Conservation (phyloP, 2,797 vertebrate species). For the Coregonus sp. region DNA sequence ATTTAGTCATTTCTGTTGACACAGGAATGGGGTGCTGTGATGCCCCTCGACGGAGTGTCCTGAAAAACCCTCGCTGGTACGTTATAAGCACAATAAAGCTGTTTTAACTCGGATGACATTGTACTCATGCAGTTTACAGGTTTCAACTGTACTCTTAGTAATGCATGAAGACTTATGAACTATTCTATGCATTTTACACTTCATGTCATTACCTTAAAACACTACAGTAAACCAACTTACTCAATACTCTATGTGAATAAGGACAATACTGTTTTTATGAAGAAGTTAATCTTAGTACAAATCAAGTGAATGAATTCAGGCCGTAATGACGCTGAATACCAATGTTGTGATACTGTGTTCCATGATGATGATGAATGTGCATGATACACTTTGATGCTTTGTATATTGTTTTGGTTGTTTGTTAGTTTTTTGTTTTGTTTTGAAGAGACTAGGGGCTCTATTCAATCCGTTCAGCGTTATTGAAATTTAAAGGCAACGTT, state of each 20-base stretch:
- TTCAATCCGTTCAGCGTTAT: no score
- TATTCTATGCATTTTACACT: constrained; percentile 63
- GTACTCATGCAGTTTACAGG: constrained; percentile 59
- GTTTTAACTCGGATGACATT: constrained; percentile 28
- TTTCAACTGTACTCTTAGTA: constrained; percentile 62
- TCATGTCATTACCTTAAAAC: constrained; percentile 32
- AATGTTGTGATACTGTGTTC: constrained; percentile 35
- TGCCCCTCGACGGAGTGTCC: neutral
- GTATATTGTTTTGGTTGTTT: constrained; percentile 4
- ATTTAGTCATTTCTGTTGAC: constrained; percentile 7
- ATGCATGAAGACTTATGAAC: constrained; percentile 23
- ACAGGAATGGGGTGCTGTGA: constrained; percentile 2
- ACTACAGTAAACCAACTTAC: constrained; percentile 6
- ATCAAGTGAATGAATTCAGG: constrained; percentile 26
- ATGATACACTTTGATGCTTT: constrained; percentile 46
- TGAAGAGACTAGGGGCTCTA: no score
- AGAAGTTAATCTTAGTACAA: constrained; percentile 55
- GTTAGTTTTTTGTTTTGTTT: neutral
- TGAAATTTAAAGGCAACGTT: no score
- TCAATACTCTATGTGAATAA: constrained; percentile 27
- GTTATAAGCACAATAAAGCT: constrained; percentile 60
- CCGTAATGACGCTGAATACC: constrained; percentile 26
- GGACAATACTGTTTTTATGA: constrained; percentile 32
- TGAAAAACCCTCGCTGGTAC: constrained; percentile 12
- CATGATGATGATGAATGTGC: constrained; percentile 54